Conservation (phyloP, 2,797 vertebrate genomes). For the Anguilla anguilla region DNA sequence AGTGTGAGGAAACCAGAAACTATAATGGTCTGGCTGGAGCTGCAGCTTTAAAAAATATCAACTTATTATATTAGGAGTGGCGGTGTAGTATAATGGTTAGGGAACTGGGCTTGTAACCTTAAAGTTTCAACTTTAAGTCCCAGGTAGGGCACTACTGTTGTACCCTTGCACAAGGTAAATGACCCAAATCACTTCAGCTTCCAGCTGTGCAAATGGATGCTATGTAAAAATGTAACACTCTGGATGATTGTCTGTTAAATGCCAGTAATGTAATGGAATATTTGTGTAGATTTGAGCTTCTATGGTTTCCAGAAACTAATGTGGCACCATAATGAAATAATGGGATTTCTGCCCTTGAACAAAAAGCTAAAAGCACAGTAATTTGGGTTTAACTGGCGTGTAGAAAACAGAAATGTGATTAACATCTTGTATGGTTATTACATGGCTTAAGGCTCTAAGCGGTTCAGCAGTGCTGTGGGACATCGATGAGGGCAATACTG, state of each 20-base stretch:
- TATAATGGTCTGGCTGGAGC: not conserved
- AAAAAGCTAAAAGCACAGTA: not conserved
- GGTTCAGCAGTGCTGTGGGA: not conserved
- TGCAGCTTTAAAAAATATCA: not conserved
- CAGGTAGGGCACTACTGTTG: too few relatives aligned
- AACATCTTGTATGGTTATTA: not conserved
- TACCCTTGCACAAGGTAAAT: too few relatives aligned
- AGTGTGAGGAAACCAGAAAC: conserved; percentile 4
- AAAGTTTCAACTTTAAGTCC: too few relatives aligned
- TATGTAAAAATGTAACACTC: too few relatives aligned
- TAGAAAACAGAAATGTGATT: conserved; percentile 2
- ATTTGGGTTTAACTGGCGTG: not conserved
- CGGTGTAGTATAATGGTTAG: too few relatives aligned
- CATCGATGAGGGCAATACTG: not conserved
- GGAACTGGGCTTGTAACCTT: too few relatives aligned
- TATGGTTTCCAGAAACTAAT: not conserved
- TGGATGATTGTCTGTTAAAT: not conserved
- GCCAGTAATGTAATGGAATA: not conserved
- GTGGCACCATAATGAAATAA: not conserved
- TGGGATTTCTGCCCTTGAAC: not conserved
- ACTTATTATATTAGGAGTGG: too few relatives aligned
- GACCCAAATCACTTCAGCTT: not conserved
- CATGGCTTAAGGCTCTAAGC: not conserved
- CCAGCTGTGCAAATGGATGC: too few relatives aligned
- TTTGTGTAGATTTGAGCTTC: not conserved